These are phyloP conservation scores for Heliconius charithonia DNA, from an alignment of 2,888 invertebrate species.

Conservation along the genomic window DNA sequence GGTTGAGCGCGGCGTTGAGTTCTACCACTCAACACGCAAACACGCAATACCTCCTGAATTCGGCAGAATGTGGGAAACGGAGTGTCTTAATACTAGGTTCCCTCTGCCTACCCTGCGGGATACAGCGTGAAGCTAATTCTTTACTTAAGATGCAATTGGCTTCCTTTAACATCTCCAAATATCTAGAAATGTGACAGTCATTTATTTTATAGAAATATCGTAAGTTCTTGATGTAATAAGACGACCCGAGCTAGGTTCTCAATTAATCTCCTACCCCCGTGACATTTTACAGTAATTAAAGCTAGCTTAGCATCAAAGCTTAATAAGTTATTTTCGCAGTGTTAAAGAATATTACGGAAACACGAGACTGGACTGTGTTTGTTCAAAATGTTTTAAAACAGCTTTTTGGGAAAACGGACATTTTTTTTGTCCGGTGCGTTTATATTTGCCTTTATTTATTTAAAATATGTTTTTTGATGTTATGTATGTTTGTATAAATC, in stretches of 20 bases:
- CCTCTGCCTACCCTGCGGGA: too few relatives aligned
- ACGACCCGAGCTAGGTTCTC: slow-evolving; percentile 25
- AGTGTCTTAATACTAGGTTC: too few relatives aligned
- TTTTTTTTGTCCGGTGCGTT: background rate
- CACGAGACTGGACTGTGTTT: background rate
- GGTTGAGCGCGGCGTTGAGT: too few relatives aligned
- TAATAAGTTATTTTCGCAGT: slow-evolving; percentile 3
- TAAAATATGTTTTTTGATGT: background rate
- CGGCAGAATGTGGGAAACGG: too few relatives aligned
- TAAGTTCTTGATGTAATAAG: slow-evolving; percentile 17
- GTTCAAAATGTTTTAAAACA: background rate
- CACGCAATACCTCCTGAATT: too few relatives aligned
- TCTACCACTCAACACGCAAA: too few relatives aligned
- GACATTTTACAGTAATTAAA: slow-evolving; percentile 31
- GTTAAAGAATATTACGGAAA: background rate
- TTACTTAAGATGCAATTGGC: background rate
- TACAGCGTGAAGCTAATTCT: too few relatives aligned
- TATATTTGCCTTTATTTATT: background rate
- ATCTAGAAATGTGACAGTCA: slow-evolving; percentile 7
- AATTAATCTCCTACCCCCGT: slow-evolving; percentile 22
- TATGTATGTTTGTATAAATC: background rate
- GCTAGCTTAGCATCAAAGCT: slow-evolving; percentile 16
- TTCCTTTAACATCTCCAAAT: slow-evolving; percentile 5
- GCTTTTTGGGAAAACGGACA: background rate
- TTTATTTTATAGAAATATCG: slow-evolving; percentile 23